Base-by-base conservation (phyloP, 2,888 invertebrate genomes). In the Oligia latruncula region DNA sequence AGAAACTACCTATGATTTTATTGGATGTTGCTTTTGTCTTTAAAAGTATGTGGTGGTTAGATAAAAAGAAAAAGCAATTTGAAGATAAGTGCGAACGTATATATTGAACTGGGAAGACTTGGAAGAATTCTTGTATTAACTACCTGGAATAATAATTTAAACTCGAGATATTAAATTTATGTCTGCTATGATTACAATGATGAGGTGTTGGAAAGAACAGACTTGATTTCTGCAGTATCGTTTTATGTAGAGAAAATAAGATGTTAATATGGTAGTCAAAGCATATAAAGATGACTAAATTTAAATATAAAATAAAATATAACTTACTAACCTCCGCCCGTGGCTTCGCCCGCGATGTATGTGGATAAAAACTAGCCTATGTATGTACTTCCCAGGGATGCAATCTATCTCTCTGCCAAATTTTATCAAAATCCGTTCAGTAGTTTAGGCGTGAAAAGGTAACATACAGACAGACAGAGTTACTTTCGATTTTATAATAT, bases 1-100 rank as follows among this genome's bases (percentile, higher is more conserved):
- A 70, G 85, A 86, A 77, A 86, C 83, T 83, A 77, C 68, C 71
- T 72, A 80, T 60, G 66, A 82, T 77, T 86, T 86, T 86, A 86
- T 80, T 62, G 86, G 83, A 64, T 40, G 35, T n/a, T 60, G 29
- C 86, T 80, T 83, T 86, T 86, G 83, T 86, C 71, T 82, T 60
- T 43, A 68, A 73, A 80, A 67, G 65, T 80, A 58, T 55, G 74
- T 70, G 68, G 73, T 72, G 74, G 65, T 81, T 74, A 68, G 71
- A 74, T 77, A 74, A 75, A 80, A 84, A 66, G 76, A 80, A 74
- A 85, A 75, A 49, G 68, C 65, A 29, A 75, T 75, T 72, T 74
- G 55, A 75, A 70, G 68, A 72, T 72, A 77, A 81, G 55, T 70
- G 60, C 40, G 52, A 65, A 78, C 29, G 83, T 62, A 71, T 65